Evolutionary conservation across 2,888 invertebrate species (phyloP), one percentile per base, ranked within the genome.

Genomic region (Drosophila helvetica): DNA sequence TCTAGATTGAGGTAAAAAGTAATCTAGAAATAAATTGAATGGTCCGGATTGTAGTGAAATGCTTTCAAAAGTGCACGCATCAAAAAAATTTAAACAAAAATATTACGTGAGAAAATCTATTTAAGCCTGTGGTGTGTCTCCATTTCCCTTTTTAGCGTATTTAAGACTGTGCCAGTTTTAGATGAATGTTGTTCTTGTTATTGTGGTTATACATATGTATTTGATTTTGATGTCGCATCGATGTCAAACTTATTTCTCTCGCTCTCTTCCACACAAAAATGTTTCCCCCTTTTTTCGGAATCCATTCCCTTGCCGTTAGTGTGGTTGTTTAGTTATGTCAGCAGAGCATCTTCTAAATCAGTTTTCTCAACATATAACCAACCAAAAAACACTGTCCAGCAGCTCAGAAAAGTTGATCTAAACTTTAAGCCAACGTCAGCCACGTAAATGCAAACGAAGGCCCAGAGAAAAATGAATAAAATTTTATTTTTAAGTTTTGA

Each of bases 401-500:
- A 63, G 58, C 65, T 66, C 46, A 8, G 52, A 85, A 85, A 76
- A 79, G 68, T 87, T 83, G 43, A 42, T 54, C 56, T 47, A 59
- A 88, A 75, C 75, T 87, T 66, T 62, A 65, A 56, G 67, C 46
- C 55, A 55, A 67, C 65, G 63, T 71, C 72, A 77, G 65, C 74
- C 50, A 42, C 54, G 45, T 55, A 68, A 69, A 71, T 70, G 63
- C 78, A 68, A 56, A 57, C 43, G 61, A 66, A 79, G 65, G 58
- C 65, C 47, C 47, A 27, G 19, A 9, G 27, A 53, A 47, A 64
- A 52, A 43, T 22, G 75, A 42, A 55, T 42, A 65, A 66, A 78
- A 86, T 66, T 86, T 85, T 77, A 42, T 61, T 63, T 63, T 59
- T 67, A 79, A 69, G 74, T 83, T 80, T 33, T 46, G 61, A 66